Evolutionary conservation across 2,113 vertebrate genomes (phyloP), one percentile per base, ranked within the genome.

Genomic region (human (Homo sapiens)): DNA sequence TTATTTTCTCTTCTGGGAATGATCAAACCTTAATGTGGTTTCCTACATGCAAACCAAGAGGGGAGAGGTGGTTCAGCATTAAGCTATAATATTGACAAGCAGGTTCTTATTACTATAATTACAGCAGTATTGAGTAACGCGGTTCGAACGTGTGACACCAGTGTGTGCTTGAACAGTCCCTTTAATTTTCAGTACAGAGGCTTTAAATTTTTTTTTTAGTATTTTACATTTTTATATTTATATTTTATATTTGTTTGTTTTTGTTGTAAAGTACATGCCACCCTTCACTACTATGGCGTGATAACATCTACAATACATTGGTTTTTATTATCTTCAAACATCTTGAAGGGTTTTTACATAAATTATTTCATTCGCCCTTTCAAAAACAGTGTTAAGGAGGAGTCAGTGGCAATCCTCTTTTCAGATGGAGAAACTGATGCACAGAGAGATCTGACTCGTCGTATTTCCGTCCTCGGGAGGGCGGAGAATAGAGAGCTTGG

Each of bases 41-140:
- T 96, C 79, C 68, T 59, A 18, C 45, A 32, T 88, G 93, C 86
- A 96, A 96, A 85, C 81, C 57, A 61, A 95, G 73, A 96, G 89
- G 70, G 90, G 59, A 55, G 52, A 18, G 85, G 82, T 76, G 48
- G 90, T 48, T 96, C 68, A 61, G 88, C 88, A 52, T 93, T 87
- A 94, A 72, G 81, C 90, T 93, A 79, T 83, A 66, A 30, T 89
- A 88, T 90, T 93, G 97, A 94, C 43, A 23, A 61, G 88, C 94
- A 91, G 93, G 70, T 76, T 97, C 95, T 97, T 94, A 89, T 73
- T 95, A 94, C 94, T 95, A 9, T 96, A 97, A 96, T 97, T 96
- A 94, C 85, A 94, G 93, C 83, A 70, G 92, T 66, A 81, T 93
- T 95, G 94, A 95, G 75, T 81, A 90, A 86, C 59, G 0, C 50